Percentiles rank a stretch among this genome's conserved stretches.
These are phyloP conservation scores for Diglossa brunneiventris DNA, from an alignment of 2,113 vertebrate genomes.

Conservation along the genomic window DNA sequence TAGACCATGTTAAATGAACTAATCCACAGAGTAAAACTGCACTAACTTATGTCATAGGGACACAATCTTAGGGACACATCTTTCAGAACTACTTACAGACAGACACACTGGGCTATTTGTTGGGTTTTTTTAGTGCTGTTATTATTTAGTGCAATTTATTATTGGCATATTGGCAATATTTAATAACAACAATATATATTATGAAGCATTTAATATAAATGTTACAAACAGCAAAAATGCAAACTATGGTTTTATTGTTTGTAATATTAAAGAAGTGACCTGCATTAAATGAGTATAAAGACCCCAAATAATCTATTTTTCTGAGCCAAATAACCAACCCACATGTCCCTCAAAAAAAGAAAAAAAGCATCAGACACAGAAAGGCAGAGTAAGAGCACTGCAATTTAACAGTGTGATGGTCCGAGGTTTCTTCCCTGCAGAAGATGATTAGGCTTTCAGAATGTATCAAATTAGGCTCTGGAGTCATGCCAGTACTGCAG, in stretches of 20 bases:
- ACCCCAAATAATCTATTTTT: not conserved
- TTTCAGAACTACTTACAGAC: not conserved
- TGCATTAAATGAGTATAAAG: not conserved
- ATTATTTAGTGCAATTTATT: not conserved
- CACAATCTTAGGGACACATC: not conserved
- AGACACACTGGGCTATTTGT: not conserved
- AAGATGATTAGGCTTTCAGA: conserved; percentile 35
- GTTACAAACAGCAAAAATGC: not conserved
- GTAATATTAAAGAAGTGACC: not conserved
- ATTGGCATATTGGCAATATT: not conserved
- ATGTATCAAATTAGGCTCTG: conserved; percentile 23
- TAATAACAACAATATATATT: not conserved
- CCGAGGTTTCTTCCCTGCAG: conserved; percentile 20
- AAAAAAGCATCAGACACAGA: not conserved
- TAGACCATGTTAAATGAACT: not conserved
- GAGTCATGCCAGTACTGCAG: not conserved
- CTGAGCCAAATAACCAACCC: not conserved
- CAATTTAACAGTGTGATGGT: not conserved
- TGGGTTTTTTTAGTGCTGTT: not conserved
- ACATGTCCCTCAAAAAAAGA: not conserved
- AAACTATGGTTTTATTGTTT: not conserved
- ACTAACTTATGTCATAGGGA: not conserved
- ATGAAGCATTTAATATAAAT: not conserved
- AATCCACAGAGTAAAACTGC: not conserved
- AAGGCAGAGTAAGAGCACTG: not conserved